Conservation (phyloP, 1,140 invertebrate genomes). For the Diachasma alloeum region DNA sequence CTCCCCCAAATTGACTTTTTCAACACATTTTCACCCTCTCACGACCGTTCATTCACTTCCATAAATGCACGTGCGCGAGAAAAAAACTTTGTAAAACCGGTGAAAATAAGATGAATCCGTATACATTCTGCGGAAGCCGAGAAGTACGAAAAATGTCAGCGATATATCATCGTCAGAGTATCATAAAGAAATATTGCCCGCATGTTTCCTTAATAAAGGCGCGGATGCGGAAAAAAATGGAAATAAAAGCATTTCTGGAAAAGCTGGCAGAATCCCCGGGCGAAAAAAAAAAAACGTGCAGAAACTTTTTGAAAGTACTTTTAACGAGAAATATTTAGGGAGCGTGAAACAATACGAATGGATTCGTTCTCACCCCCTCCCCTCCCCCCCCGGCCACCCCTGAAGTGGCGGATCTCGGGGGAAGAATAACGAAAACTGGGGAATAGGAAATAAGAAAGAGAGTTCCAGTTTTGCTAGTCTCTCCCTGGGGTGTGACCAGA, state of each 20-base stretch:
- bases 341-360: constrained; percentile 19
- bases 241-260: not conserved
- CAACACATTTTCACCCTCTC: too few species aligned
- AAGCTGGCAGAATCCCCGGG: not conserved
- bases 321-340: not conserved
- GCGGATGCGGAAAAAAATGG: not conserved
- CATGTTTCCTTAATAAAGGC: not conserved
- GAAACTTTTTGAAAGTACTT: not conserved
- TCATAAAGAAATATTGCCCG: constrained; percentile 27
- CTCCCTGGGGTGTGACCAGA: constrained; percentile 21
- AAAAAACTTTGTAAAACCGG: too few species aligned
- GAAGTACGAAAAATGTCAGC: not conserved
- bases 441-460: not conserved
- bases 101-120: not conserved
- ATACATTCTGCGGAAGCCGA: not conserved
- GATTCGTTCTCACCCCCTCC: not conserved
- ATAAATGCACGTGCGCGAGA: too few species aligned
- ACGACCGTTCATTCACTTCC: too few species aligned
- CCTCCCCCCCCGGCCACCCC: not conserved
- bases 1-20: too few species aligned
- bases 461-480: constrained; percentile 17
- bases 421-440: constrained; percentile 24
- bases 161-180: constrained; percentile 22
- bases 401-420: constrained; percentile 20
- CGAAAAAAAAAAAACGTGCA: not conserved